Percentiles rank a stretch among this genome's conserved stretches.
Conservation (phyloP, 1,140 invertebrate species). For the Caenorhabditis elegans region DNA sequence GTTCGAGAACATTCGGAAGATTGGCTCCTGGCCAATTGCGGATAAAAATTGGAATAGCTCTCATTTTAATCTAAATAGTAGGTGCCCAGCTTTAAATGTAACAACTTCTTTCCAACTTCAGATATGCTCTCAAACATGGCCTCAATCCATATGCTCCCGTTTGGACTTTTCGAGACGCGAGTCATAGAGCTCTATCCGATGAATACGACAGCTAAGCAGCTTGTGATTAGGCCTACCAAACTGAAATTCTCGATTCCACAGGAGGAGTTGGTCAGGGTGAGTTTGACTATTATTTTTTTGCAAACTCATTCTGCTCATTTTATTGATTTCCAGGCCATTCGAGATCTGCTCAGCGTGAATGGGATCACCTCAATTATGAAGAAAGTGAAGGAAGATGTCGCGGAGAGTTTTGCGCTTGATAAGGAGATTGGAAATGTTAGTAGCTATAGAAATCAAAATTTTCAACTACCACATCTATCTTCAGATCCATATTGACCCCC, state of each 20-base stretch:
- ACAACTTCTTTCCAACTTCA: background rate
- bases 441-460: no score
- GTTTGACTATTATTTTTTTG: background rate
- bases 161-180: background rate
- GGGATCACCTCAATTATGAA: background rate
- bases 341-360: background rate
- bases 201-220: background rate
- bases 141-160: background rate
- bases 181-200: background rate
- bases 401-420: background rate
- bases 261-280: background rate
- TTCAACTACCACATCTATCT: background rate
- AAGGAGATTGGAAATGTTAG: background rate
- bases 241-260: background rate
- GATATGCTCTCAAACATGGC: conserved; percentile 12
- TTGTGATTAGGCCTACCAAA: background rate
- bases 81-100: background rate
- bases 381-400: background rate
- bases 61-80: background rate
- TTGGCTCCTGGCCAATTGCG: background rate
- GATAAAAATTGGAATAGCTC: background rate
- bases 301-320: background rate
- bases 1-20: background rate
- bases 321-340: background rate
- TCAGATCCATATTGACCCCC: background rate